These are phyloP conservation scores for Caenorhabditis virilis DNA, from an alignment of 2,888 invertebrate genomes.

Conservation along the genomic window DNA sequence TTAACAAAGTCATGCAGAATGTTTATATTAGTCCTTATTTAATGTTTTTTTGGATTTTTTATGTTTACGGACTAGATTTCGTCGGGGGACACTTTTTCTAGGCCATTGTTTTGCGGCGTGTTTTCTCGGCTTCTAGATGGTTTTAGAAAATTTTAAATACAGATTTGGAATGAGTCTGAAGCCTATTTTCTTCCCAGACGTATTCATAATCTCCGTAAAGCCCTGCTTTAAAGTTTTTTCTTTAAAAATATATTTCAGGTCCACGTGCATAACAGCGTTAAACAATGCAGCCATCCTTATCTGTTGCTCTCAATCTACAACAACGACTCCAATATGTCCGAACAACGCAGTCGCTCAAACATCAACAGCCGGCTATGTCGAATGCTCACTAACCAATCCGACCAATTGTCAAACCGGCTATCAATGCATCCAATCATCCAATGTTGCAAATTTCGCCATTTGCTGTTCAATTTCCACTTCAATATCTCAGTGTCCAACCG, in stretches of 20 bases:
- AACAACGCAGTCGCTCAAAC: constrained; percentile 54
- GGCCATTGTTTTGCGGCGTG: too few relatives aligned
- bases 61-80: too few relatives aligned
- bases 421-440: constrained; percentile 41
- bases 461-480: constrained; percentile 53
- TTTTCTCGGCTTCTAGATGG: too few relatives aligned
- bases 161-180: too few relatives aligned
- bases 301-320: constrained; percentile 47
- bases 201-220: too few relatives aligned
- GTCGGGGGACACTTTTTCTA: too few relatives aligned
- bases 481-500: constrained; percentile 53
- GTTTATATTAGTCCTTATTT: too few relatives aligned
- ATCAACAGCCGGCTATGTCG: constrained; percentile 45
- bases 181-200: too few relatives aligned
- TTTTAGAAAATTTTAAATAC: too few relatives aligned
- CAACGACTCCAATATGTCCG: constrained; percentile 56
- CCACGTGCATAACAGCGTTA: constrained; percentile 45
- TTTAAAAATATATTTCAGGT: constrained; percentile 25
- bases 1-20: too few relatives aligned
- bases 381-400: constrained; percentile 48
- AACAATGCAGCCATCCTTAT: constrained; percentile 50
- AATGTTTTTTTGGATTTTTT: too few relatives aligned
- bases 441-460: constrained; percentile 37
- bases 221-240: neutral
- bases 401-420: constrained; percentile 42